These are phyloP conservation scores for Sorex fumeus DNA, from an alignment of 2,113 vertebrate genomes.

Conservation along the genomic window DNA sequence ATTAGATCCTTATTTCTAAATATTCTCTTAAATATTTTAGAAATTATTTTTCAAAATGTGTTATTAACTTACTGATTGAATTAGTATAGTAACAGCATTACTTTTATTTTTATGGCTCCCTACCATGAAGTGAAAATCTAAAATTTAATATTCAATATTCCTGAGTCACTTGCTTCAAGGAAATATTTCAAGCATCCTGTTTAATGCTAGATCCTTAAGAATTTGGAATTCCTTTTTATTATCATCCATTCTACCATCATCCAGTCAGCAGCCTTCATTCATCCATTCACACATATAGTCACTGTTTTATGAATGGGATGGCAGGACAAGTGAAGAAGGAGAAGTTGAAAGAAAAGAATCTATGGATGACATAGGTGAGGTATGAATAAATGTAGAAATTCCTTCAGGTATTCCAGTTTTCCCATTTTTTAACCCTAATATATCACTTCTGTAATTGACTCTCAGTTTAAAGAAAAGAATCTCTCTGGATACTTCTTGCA, in stretches of 20 bases:
- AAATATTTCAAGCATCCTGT: not conserved
- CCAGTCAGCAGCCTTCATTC: too few relatives aligned
- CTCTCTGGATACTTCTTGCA: not conserved
- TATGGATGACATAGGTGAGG: not conserved
- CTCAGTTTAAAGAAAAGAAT: not conserved
- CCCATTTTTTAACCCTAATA: not conserved
- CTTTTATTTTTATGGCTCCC: not conserved
- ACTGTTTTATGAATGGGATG: not conserved
- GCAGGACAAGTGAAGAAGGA: not conserved
- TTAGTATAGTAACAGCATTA: not conserved
- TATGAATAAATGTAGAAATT: not conserved
- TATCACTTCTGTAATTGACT: not conserved
- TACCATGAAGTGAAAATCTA: not conserved
- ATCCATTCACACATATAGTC: not conserved
- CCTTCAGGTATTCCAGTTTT: not conserved
- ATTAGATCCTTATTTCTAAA: conserved; percentile 59
- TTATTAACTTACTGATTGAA: not conserved
- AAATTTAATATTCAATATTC: not conserved
- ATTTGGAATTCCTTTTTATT: conserved; percentile 32
- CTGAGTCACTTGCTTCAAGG: not conserved
- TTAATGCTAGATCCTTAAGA: not conserved
- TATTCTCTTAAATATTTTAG: not conserved
- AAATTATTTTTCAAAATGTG: not conserved
- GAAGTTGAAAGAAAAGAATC: not conserved
- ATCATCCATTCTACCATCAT: not conserved